These are phyloP conservation scores for Callinectes sapidus DNA, from an alignment of 2,888 invertebrate species.

Conservation along the genomic window DNA sequence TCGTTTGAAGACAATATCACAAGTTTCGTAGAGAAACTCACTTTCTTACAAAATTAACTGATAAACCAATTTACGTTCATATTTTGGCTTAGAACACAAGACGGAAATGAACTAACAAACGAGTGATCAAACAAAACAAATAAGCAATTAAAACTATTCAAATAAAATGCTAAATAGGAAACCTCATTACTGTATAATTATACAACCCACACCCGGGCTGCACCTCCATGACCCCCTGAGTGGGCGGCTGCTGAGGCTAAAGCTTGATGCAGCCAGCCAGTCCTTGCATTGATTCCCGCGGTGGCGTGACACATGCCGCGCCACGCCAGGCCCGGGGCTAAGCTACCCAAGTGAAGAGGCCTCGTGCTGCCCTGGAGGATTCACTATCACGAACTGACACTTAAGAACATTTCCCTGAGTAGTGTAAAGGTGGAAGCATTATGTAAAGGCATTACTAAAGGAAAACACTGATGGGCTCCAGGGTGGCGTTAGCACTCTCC, in stretches of 20 bases:
- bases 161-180: neutral
- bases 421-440: neutral
- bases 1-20: neutral
- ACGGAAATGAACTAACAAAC: neutral
- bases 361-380: neutral
- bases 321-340: neutral
- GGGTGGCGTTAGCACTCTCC: neutral
- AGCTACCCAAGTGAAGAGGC: neutral
- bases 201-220: neutral
- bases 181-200: neutral
- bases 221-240: neutral
- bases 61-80: neutral
- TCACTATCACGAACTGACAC: neutral
- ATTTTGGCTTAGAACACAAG: neutral
- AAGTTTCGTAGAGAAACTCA: neutral
- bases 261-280: neutral
- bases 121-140: neutral
- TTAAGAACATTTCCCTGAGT: neutral
- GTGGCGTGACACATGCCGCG: neutral
- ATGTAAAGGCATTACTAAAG: neutral
- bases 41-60: neutral
- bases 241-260: neutral
- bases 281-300: neutral
- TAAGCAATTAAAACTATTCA: neutral
- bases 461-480: neutral